Conservation (phyloP, 2,888 invertebrate genomes). For the Eupithecia tripunctaria region DNA sequence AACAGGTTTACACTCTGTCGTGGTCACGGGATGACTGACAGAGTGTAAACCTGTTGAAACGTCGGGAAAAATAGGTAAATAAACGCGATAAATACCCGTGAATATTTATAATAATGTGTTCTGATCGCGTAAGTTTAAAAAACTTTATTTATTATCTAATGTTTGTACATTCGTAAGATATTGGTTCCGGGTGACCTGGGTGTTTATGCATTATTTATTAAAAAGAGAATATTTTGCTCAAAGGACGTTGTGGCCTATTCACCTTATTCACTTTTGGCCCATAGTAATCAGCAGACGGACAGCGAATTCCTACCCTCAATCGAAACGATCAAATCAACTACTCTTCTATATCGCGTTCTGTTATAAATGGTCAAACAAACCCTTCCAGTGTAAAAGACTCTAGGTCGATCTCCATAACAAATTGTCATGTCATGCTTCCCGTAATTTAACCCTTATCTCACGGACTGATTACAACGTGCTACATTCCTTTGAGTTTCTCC, state of each 20-base stretch:
- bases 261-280: too few relatives aligned
- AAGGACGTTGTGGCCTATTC: not conserved
- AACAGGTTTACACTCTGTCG: too few relatives aligned
- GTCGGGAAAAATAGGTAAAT: too few relatives aligned
- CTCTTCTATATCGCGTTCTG: not conserved
- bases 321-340: not conserved
- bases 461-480: slow-evolving; percentile 32
- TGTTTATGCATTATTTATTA: not conserved
- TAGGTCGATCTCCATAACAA: slow-evolving; percentile 59
- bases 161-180: not conserved
- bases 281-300: not conserved
- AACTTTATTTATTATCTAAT: too few relatives aligned
- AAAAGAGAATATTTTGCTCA: not conserved
- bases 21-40: too few relatives aligned
- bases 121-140: too few relatives aligned
- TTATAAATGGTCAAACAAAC: not conserved
- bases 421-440: slow-evolving; percentile 75
- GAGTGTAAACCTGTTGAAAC: too few relatives aligned
- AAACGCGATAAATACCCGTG: too few relatives aligned
- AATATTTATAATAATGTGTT: too few relatives aligned
- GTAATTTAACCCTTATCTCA: slow-evolving; percentile 68
- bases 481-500: slow-evolving; percentile 31
- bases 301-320: not conserved
- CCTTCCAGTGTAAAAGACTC: slow-evolving; percentile 29
- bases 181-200: not conserved